Conservation (phyloP, 2,888 invertebrate species). For the Agrochola lychnidis region DNA sequence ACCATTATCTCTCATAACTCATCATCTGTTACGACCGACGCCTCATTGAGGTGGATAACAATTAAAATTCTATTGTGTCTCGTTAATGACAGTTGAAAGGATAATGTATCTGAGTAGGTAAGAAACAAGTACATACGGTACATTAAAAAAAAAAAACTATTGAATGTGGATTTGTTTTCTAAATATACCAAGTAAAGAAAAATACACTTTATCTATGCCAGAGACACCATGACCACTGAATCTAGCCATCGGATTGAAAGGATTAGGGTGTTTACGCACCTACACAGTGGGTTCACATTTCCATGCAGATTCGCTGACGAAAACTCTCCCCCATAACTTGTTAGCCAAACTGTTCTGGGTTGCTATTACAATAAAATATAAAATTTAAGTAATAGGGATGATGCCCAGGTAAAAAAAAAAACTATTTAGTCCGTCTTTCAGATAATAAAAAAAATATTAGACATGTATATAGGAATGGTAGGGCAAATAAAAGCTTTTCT, state of each 20-base stretch:
- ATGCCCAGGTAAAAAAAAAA: no score
- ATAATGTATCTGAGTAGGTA: neutral
- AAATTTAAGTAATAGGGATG: no score
- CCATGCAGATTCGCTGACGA: neutral
- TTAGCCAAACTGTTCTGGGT: neutral
- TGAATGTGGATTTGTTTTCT: neutral
- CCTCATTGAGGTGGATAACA: no score
- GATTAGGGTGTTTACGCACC: neutral
- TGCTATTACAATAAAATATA: constrained; percentile 1
- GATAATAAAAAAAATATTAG: no score
- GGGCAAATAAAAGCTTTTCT: no score
- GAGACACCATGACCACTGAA: no score
- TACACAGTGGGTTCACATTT: neutral
- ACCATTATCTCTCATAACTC: neutral
- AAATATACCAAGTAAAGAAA: neutral
- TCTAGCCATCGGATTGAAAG: no score
- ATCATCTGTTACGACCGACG: no score
- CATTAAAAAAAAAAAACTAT: neutral
- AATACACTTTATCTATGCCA: neutral
- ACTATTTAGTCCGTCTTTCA: no score
- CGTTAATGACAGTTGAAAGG: no score
- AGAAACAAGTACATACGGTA: neutral
- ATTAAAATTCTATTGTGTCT: no score
- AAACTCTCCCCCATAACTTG: neutral
- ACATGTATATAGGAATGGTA: no score